Evolutionary conservation across 2,797 vertebrate genomes (phyloP), one percentile per base, ranked within the genome.

Genomic region (Dendrocincla fuliginosa): DNA sequence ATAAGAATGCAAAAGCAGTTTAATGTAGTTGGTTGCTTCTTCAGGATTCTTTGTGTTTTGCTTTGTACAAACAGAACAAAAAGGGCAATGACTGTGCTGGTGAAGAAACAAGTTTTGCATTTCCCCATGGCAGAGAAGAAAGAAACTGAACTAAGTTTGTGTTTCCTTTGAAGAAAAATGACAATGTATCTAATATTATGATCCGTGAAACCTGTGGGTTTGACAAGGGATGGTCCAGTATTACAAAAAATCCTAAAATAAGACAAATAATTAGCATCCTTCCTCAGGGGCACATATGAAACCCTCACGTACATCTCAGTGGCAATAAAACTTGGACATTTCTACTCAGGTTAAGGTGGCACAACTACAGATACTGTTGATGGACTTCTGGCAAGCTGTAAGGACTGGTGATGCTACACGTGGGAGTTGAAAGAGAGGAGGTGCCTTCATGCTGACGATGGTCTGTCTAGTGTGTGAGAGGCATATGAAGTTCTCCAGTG

Each of bases 51-150:
- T 91, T 82, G 32, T 83, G 68, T 55, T 91, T 91, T 93, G 70
- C 84, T 80, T 96, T 96, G 53, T 53, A 87, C 52, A 95, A 92
- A 83, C 61, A 84, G 74, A 96, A 94, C 44, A 93, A 90, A 91
- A 92, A 46, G 28, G 47, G 13, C 46, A 64, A 35, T 57, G 86
- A 71, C 37, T 37, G 64, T 19, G 55, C 79, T 86, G 61, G 55
- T 13, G 49, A 46, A 64, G 46, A 93, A 95, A 50, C 50, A 79
- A 63, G 63, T 63, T 79, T 83, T 77, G 17, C 20, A 27, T 74
- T 30, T 93, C 44, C 39, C 74, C 22, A 8, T 55, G 56, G 79
- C 49, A 39, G 23, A 75, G n/a, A 80, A 91, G 57, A 87, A 84
- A 87, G 82, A 80, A 84, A 64, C 30, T 19, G 28, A 89, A 76